These are phyloP conservation scores for Panagrolaimus sp. DNA, from an alignment of 1,140 invertebrate species.

Conservation along the genomic window DNA sequence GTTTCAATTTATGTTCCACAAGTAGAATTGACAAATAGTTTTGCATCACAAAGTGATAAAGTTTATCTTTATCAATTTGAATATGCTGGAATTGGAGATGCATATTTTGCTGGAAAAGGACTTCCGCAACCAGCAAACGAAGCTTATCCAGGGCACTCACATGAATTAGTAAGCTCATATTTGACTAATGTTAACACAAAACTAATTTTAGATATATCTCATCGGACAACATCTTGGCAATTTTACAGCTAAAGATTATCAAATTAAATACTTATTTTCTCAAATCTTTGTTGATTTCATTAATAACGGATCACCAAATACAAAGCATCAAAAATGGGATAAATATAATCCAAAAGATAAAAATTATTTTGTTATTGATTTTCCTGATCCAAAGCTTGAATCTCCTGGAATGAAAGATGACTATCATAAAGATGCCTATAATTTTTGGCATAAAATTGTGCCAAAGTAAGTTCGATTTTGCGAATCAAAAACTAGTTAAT, in stretches of 20 bases:
- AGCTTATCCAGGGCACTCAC: background rate
- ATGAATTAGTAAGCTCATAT: background rate
- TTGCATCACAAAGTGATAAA: background rate
- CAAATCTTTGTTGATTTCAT: slow-evolving; percentile 13
- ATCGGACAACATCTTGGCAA: slow-evolving; percentile 10
- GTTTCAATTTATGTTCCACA: background rate
- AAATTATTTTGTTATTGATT: slow-evolving; percentile 15
- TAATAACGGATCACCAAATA: slow-evolving; percentile 1
- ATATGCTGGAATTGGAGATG: background rate
- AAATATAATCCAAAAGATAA: background rate
- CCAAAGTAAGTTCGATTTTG: slow-evolving; percentile 8
- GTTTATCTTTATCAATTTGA: slow-evolving; percentile 5
- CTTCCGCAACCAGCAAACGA: background rate
- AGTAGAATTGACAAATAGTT: background rate
- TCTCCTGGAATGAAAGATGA: background rate
- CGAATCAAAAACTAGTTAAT: background rate
- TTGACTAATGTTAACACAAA: background rate
- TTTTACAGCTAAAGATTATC: slow-evolving; percentile 15
- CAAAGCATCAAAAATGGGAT: background rate
- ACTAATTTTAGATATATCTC: slow-evolving; percentile 2
- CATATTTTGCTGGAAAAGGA: background rate
- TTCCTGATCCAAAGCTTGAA: background rate
- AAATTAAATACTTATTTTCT: background rate
- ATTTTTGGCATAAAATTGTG: slow-evolving; percentile 12
- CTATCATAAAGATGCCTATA: slow-evolving; percentile 6